Percentiles rank a stretch among this genome's conserved stretches.
Conservation (phyloP, 1,140 invertebrate genomes). For the Apis laboriosa region DNA sequence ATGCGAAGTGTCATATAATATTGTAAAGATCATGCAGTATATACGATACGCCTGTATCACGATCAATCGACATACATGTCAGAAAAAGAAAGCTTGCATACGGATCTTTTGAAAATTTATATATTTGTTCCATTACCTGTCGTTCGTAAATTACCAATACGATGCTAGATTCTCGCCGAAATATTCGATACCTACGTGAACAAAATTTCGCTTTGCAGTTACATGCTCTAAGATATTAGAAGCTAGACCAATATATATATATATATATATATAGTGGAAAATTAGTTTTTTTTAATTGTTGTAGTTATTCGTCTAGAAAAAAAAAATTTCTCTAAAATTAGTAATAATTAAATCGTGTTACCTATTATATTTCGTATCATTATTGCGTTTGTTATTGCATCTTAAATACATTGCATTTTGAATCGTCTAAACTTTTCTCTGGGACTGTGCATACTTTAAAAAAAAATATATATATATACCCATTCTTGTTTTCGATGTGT, state of each 20-base stretch:
- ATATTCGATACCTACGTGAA: not conserved
- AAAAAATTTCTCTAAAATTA: not conserved
- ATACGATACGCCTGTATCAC: slow-evolving; percentile 11
- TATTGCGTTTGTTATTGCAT: not conserved
- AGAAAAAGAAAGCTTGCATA: slow-evolving; percentile 78
- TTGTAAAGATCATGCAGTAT: slow-evolving; percentile 55
- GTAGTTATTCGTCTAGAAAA: not conserved
- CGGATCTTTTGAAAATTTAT: slow-evolving; percentile 9
- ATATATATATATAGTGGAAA: not conserved
- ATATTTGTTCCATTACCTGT: slow-evolving; percentile 42
- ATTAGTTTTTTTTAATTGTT: not conserved
- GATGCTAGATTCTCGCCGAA: not conserved
- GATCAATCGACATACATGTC: slow-evolving; percentile 42
- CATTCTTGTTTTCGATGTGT: not conserved
- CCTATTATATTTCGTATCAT: not conserved
- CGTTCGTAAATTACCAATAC: not conserved
- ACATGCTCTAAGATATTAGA: not conserved
- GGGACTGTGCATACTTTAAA: slow-evolving; percentile 54
- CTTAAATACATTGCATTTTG: not conserved
- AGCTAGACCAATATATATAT: not conserved
- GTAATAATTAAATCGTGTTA: not conserved
- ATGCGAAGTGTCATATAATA: slow-evolving; percentile 51
- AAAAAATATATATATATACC: not conserved
- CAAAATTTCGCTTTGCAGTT: not conserved
- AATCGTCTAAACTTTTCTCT: slow-evolving; percentile 27